Conservation (phyloP, 2,797 vertebrate genomes). For the Helicolenus hilgendorfi region DNA sequence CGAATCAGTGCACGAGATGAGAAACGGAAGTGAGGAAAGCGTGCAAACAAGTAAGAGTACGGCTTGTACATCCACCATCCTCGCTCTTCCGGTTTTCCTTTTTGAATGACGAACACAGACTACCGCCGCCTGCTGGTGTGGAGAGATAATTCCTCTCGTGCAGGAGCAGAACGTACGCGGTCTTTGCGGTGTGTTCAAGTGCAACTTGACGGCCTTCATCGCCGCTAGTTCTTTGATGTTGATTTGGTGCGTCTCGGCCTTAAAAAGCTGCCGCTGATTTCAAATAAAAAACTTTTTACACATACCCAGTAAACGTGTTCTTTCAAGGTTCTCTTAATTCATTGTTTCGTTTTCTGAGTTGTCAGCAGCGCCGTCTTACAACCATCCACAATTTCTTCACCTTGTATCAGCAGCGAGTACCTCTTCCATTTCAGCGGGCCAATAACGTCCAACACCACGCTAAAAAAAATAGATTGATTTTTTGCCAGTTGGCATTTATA, state of each 20-base stretch:
- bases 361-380: background rate
- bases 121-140: too few species aligned
- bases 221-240: too few species aligned
- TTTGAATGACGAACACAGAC: rapidly evolving
- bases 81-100: too few species aligned
- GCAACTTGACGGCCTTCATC: too few species aligned
- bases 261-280: background rate
- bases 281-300: background rate
- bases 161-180: too few species aligned
- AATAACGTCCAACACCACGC: background rate
- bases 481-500: constrained; percentile 24
- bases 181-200: too few species aligned
- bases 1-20: too few species aligned
- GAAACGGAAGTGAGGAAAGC: too few species aligned
- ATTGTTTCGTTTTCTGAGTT: background rate
- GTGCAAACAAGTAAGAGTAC: too few species aligned
- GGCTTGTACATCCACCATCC: too few species aligned
- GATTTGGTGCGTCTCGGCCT: background rate
- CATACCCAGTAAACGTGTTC: background rate
- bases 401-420: background rate
- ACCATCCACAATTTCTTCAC: background rate
- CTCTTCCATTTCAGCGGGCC: background rate
- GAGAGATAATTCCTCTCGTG: too few species aligned
- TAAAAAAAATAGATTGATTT: background rate
- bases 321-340: background rate